Evolutionary conservation across 2,113 vertebrate species (phyloP).

Genomic region (Rhynchomys soricoides): DNA sequence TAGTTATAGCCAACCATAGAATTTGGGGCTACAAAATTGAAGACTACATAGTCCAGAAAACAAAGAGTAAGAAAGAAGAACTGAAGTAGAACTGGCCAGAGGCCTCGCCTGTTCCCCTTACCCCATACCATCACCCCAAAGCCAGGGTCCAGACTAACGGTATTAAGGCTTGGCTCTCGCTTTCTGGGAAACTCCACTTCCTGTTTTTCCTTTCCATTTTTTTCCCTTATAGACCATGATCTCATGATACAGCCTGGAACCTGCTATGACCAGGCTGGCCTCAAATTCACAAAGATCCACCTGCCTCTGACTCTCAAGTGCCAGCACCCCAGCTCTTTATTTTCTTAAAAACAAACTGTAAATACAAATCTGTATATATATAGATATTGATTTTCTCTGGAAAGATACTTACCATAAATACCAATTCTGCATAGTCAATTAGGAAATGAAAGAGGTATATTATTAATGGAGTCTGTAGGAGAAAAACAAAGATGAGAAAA

Average conservation of each 20-base stretch:
- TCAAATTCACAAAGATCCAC: background rate
- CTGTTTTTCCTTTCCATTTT: background rate
- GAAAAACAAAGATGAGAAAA: slow-evolving; percentile 63
- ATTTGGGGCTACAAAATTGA: slow-evolving; percentile 54
- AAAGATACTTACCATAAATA: slow-evolving; percentile 94
- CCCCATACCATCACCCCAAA: background rate
- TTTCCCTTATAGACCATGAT: background rate
- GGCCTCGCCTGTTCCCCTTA: background rate
- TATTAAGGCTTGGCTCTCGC: slow-evolving; percentile 36
- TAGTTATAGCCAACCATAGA: slow-evolving; percentile 54
- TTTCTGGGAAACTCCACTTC: slow-evolving; percentile 40
- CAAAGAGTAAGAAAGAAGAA: slow-evolving; percentile 50
- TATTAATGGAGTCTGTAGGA: slow-evolving; percentile 94
- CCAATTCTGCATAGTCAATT: slow-evolving; percentile 96
- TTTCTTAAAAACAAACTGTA: background rate
- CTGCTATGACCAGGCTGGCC: background rate
- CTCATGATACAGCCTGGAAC: background rate
- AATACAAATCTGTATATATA: background rate
- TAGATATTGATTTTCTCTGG: slow-evolving; percentile 38
- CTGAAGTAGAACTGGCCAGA: background rate
- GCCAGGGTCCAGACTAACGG: slow-evolving; percentile 39
- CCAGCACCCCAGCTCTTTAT: background rate
- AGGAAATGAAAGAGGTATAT: slow-evolving; percentile 99
- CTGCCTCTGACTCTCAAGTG: background rate
- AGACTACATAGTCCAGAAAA: slow-evolving; percentile 16